These are phyloP conservation scores for Oncorhynchus nerka DNA, from an alignment of 2,113 vertebrate species.

Conservation along the genomic window DNA sequence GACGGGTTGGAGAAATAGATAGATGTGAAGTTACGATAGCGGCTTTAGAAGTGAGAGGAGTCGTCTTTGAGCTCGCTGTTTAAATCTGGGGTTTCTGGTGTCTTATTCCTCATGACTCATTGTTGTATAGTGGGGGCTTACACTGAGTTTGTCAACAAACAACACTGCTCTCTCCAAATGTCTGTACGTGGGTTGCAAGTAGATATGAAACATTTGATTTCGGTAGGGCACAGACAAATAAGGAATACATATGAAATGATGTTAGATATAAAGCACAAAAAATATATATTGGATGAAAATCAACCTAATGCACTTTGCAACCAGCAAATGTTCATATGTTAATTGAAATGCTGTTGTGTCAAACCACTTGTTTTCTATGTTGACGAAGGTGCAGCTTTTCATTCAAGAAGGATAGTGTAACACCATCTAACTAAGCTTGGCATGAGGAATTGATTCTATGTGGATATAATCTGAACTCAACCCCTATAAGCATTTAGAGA, in stretches of 20 bases:
- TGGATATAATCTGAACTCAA: too few relatives aligned
- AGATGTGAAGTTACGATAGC: slow-evolving; percentile 42
- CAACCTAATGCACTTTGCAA: too few relatives aligned
- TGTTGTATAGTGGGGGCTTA: neutral
- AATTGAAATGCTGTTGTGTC: too few relatives aligned
- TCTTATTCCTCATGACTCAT: slow-evolving; percentile 12
- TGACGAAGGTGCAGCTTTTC: too few relatives aligned
- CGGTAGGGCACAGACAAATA: neutral
- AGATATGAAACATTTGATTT: neutral
- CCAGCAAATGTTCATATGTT: too few relatives aligned
- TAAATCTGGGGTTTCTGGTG: slow-evolving; percentile 8
- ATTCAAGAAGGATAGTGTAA: too few relatives aligned
- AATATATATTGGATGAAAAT: neutral
- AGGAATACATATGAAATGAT: neutral
- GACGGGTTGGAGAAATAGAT: slow-evolving; percentile 50
- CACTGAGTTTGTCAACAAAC: neutral
- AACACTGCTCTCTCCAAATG: slow-evolving; percentile 6
- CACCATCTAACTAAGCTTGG: too few relatives aligned
- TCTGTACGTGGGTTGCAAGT: neutral
- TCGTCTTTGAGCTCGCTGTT: slow-evolving; percentile 7
- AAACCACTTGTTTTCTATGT: too few relatives aligned
- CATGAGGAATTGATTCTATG: too few relatives aligned
- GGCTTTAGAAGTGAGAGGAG: slow-evolving; percentile 28
- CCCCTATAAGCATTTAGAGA: too few relatives aligned
- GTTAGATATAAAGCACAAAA: neutral